These are phyloP conservation scores for Coelogynopora nodosa DNA, from an alignment of 2,888 invertebrate species.

Conservation along the genomic window DNA sequence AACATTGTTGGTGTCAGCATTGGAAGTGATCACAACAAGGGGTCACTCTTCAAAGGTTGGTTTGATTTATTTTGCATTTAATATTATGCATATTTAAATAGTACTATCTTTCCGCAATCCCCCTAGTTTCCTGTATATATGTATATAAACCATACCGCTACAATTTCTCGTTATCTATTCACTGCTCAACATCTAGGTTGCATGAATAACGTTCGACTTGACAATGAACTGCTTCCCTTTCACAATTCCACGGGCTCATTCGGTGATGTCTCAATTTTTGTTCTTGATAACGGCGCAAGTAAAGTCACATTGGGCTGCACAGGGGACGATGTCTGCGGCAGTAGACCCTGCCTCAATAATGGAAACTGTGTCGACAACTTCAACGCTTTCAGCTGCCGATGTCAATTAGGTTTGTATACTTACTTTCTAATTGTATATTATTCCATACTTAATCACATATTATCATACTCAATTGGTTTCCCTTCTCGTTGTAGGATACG, in stretches of 20 bases:
- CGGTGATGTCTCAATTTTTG: background rate
- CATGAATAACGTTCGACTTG: background rate
- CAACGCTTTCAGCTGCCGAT: conserved; percentile 44
- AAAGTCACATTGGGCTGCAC: background rate
- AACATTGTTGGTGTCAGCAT: background rate
- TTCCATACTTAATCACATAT: background rate
- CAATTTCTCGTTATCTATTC: background rate
- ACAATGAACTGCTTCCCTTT: background rate
- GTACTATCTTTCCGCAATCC: too few relatives aligned
- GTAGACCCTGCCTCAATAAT: conserved; percentile 65
- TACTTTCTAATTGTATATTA: conserved; percentile 45
- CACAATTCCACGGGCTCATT: background rate
- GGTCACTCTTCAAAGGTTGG: background rate
- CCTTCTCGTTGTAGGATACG: too few relatives aligned
- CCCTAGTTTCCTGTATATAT: too few relatives aligned
- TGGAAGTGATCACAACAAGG: background rate
- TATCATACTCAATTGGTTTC: too few relatives aligned
- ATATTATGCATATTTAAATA: too few relatives aligned
- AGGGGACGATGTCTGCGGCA: conserved; percentile 71
- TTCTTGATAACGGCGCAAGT: background rate
- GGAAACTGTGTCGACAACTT: conserved; percentile 49
- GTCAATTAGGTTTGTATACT: conserved; percentile 64
- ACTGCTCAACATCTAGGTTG: background rate
- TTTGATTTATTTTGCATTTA: too few relatives aligned
- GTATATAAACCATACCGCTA: background rate